Percentiles rank a stretch among this genome's conserved stretches.
Evolutionary conservation across 2,113 vertebrate genomes (phyloP).

Genomic region (Acanthisitta chloris): DNA sequence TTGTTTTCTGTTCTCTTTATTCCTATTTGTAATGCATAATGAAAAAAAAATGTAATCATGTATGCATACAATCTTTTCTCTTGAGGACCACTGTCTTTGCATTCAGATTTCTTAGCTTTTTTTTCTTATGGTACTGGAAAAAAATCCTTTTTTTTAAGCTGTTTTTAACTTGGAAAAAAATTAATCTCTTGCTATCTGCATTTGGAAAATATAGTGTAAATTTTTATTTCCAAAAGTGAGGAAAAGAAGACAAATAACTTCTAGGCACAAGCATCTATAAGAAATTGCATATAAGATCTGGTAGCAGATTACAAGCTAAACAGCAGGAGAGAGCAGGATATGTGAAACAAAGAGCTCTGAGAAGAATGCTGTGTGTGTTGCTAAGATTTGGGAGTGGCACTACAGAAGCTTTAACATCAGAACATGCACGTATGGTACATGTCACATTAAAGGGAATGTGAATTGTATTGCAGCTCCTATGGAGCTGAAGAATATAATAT

Average conservation of each 20-base stretch:
- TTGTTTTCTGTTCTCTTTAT: neutral
- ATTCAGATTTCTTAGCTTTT: neutral
- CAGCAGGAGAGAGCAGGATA: neutral
- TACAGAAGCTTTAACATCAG: neutral
- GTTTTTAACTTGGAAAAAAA: neutral
- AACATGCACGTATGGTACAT: rapidly evolving
- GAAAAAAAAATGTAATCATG: neutral
- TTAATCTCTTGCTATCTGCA: neutral
- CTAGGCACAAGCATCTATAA: neutral
- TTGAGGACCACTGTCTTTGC: neutral
- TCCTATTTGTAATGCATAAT: neutral
- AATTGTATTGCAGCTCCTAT: neutral
- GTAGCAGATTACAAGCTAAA: neutral
- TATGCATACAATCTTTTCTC: neutral
- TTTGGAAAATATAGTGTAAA: neutral
- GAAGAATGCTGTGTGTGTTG: neutral
- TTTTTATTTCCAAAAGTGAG: neutral
- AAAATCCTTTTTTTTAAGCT: neutral
- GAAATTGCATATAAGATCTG: neutral
- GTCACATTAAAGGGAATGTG: neutral
- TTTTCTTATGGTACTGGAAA: neutral
- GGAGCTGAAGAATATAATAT: neutral
- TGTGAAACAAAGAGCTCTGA: neutral
- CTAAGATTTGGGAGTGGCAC: neutral
- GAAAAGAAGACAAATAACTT: neutral